Evolutionary conservation across 2,797 vertebrate species (phyloP), one percentile per base, ranked within the genome.

Genomic region (Vespertilio murinus): DNA sequence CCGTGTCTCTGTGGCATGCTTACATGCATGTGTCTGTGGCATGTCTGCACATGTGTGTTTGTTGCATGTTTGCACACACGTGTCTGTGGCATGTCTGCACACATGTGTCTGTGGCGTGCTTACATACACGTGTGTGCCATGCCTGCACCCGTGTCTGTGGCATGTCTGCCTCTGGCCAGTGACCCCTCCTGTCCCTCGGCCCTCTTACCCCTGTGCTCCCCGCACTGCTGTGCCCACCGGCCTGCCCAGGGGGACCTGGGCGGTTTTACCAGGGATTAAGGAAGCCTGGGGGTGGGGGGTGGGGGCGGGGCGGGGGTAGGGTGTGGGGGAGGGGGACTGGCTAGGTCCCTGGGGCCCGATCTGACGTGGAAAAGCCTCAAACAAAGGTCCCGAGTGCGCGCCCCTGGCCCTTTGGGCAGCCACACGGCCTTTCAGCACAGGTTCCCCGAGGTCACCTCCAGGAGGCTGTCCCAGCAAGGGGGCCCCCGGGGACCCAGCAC

Each of bases 161-260:
- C 30, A 33, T 6, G 8, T 23, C 40, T 30, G 40, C 30, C 61
- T 18, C 77, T 10, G 35, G 5, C 89, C 30, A 0, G 12, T n/a
- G 71, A 33, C 30, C n/a, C 9, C 25, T 54, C 20, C n/a, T 13
- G 12, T 22, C 73, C 49, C 40, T n/a, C 22, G 6, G 59, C 14
- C 47, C 33, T 83, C 74, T 35, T 40, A 70, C 33, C 28, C 42
- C 65, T 22, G 5, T 16, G 17, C 1, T 28, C 65, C n/a, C 7
- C 18, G 30, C 9, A 0, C 28, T 14, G 65, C 54, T n/a, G n/a
- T 2, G 38, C 2, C 87, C 52, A 69, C 95, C 88, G 88, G 95
- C 96, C 93, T 93, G 91, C 95, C 73, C 89, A 74, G 95, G 90
- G 93, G 86, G 94, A 87, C 94, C n/a, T n/a, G n/a, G n/a, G n/a